Conservation (phyloP, 2,797 vertebrate species). For the Petrocephalus sullivani region DNA sequence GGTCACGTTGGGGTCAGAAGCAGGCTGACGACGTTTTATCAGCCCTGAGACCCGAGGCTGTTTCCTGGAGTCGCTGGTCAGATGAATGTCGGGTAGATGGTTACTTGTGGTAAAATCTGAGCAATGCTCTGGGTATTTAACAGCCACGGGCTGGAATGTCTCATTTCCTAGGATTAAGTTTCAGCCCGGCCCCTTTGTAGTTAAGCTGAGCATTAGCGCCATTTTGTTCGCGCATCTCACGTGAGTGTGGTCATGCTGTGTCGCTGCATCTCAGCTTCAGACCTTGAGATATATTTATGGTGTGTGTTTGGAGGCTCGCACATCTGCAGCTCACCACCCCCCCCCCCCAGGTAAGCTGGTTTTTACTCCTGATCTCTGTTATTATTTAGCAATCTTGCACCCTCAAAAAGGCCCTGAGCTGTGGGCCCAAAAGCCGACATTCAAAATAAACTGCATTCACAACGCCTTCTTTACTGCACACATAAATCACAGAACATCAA, state of each 20-base stretch:
- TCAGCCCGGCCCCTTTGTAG: constrained; percentile 48
- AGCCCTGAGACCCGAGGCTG: not conserved
- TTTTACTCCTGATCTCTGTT: not conserved
- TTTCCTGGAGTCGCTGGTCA: not conserved
- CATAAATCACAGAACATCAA: constrained; percentile 59
- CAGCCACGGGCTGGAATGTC: constrained; percentile 28
- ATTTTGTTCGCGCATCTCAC: not conserved
- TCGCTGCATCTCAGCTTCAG: not conserved
- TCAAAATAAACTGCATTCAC: constrained; percentile 41
- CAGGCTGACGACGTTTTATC: not conserved
- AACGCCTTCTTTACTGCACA: constrained; percentile 41
- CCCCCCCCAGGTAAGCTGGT: not conserved
- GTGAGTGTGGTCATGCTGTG: not conserved
- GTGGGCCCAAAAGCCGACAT: not conserved
- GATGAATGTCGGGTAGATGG: not conserved
- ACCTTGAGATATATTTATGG: not conserved
- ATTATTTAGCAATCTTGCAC: not conserved
- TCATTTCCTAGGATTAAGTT: constrained; percentile 53
- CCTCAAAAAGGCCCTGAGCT: not conserved
- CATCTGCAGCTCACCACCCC: not conserved
- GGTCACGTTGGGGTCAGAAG: not conserved
- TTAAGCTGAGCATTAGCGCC: constrained; percentile 29
- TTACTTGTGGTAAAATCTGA: not conserved
- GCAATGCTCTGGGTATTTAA: constrained; percentile 23
- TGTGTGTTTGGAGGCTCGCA: not conserved